Base-by-base conservation (phyloP, 1,140 invertebrate genomes). In the Ips nitidus region DNA sequence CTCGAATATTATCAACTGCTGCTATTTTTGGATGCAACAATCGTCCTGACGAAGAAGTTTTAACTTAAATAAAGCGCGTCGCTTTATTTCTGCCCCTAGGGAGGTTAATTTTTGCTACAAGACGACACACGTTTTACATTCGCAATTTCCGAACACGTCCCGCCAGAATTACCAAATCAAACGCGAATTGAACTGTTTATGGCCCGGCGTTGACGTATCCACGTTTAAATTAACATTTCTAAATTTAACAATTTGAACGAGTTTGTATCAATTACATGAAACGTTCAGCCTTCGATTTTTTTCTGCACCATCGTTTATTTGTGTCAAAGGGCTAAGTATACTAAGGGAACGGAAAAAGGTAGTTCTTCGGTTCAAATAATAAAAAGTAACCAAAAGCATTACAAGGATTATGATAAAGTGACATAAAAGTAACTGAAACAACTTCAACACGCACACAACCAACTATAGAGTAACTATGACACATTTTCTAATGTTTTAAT, bases 101-200 rank as follows among this genome's bases (percentile, higher is more conserved):
- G 36, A 50, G 39, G 52, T 65, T 65, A 65, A 65, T 65, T 64
- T 65, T 65, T 41, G 41, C 36, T 52, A 65, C 52, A 43, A 36
- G 38, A 36, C 52, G 52, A 56, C 63, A 56, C 63, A 65, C 36
- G 63, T 55, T 65, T 65, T 56, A 47, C 52, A 65, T 65, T 65
- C 56, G 40, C 52, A 65, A 65, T 65, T 56, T 65, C 63, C 63
- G 52, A 65, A 45, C 52, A 39, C 52, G 41, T 45, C 52, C 8
- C 39, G 38, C 39, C 63, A 56, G 63, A 56, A 65, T 65, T 56
- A 56, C 63, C 63, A 65, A 65, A 65, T 65, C 53, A 55, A 65
- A 65, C 22, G 38, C 53, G 63, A 65, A 65, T 65, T 65, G 52
- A 55, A 50, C 63, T 43, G 63, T 65, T 65, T 65, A 65, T 65